A percentile compares a stretch with the other conserved stretches of the same genome.
These are phyloP conservation scores for Troides oblongomaculatus DNA, from an alignment of 2,888 invertebrate genomes.

Conservation along the genomic window DNA sequence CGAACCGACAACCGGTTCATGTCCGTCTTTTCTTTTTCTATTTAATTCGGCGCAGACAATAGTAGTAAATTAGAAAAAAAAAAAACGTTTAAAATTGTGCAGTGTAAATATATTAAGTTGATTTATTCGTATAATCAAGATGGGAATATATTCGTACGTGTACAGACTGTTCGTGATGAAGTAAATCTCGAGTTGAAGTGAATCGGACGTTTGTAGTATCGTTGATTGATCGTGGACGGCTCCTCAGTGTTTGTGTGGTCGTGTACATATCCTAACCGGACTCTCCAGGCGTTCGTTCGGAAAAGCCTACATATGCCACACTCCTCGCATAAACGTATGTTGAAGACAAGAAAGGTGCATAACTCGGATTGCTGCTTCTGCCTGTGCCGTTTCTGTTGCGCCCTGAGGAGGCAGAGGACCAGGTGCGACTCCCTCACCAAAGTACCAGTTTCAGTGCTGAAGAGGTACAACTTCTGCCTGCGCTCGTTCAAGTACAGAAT, in stretches of 20 bases:
- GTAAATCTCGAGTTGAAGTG: no score
- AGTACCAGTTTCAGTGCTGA: constrained; percentile 64
- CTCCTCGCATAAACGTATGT: constrained; percentile 53
- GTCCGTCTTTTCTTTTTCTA: no score
- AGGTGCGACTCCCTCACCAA: constrained; percentile 64
- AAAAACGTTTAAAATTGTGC: no score
- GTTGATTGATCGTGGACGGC: no score
- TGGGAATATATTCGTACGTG: constrained; percentile 71
- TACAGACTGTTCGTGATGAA: constrained; percentile 71
- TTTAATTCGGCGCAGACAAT: not conserved
- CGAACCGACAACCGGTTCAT: constrained; percentile 19
- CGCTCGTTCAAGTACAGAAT: constrained; percentile 70
- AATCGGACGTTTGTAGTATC: no score
- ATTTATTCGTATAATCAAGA: constrained; percentile 45
- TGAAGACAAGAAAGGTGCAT: constrained; percentile 67
- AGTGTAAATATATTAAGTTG: not conserved
- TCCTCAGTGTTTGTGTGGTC: no score
- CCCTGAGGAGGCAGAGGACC: constrained; percentile 58
- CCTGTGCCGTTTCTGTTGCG: constrained; percentile 63
- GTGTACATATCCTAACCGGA: no score
- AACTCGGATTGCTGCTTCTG: constrained; percentile 58
- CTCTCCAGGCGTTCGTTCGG: not conserved
- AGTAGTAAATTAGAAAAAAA: no score
- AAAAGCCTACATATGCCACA: constrained; percentile 77
- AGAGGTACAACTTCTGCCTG: constrained; percentile 71